Percentiles rank a stretch among this genome's conserved stretches.
Evolutionary conservation across 2,888 invertebrate species (phyloP).

Genomic region (Cotesia congregata): DNA sequence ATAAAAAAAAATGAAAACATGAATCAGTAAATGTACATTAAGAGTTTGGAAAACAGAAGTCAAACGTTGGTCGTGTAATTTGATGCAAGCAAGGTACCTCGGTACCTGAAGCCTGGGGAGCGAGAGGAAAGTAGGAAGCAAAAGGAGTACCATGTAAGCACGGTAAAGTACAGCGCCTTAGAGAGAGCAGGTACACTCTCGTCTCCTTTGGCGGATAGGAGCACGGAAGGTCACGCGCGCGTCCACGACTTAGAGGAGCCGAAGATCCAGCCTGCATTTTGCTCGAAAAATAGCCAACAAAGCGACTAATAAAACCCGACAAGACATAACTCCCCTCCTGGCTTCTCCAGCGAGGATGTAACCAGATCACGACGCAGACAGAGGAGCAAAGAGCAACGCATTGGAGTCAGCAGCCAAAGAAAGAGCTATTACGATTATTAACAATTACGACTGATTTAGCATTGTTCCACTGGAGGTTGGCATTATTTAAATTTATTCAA

Average conservation of each 20-base stretch:
- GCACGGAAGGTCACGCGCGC: constrained; percentile 38
- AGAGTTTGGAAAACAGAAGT: neutral
- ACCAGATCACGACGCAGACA: constrained; percentile 59
- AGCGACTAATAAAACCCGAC: constrained; percentile 42
- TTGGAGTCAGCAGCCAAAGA: neutral
- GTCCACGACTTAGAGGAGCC: constrained; percentile 14
- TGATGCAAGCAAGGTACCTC: constrained; percentile 1
- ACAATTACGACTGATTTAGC: constrained; percentile 64
- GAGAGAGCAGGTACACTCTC: constrained; percentile 16
- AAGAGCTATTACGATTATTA: constrained; percentile 61
- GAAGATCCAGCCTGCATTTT: neutral
- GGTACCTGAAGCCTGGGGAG: neutral
- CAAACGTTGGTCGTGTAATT: neutral
- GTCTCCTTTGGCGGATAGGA: constrained; percentile 25
- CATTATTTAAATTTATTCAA: constrained; percentile 65
- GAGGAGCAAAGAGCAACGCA: constrained; percentile 20
- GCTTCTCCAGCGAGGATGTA: constrained; percentile 50
- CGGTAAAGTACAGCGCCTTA: constrained; percentile 6
- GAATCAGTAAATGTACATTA: neutral
- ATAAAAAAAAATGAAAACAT: neutral
- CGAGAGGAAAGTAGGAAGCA: constrained; percentile 16
- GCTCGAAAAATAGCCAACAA: constrained; percentile 7
- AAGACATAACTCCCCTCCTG: constrained; percentile 56
- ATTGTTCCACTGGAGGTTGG: constrained; percentile 55
- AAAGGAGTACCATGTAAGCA: constrained; percentile 19